Conservation (phyloP, 2,797 vertebrate species). For the Meda fulgida region DNA sequence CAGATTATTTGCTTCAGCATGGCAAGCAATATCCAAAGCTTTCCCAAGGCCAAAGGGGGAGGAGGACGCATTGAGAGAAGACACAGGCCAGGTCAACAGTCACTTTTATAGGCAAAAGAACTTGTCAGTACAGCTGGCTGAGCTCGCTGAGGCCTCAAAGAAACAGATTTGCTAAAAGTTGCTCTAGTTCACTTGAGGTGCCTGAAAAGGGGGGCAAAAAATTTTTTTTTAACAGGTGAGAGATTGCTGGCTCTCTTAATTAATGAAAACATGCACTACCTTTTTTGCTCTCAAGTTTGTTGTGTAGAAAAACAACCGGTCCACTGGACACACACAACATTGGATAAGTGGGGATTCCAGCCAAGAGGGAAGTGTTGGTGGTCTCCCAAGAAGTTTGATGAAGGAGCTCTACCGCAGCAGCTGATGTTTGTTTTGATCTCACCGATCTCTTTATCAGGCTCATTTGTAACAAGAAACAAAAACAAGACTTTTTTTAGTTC, state of each 20-base stretch:
- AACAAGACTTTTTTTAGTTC: slow-evolving; percentile 43
- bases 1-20: slow-evolving; percentile 91
- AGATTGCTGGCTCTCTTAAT: slow-evolving; percentile 87
- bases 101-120: slow-evolving; percentile 57
- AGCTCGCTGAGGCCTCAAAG: slow-evolving; percentile 77
- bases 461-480: slow-evolving; percentile 55
- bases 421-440: slow-evolving; percentile 67
- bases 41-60: slow-evolving; percentile 83
- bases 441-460: slow-evolving; percentile 58
- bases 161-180: slow-evolving; percentile 48
- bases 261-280: slow-evolving; percentile 87
- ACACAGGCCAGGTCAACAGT: slow-evolving; percentile 63
- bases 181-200: slow-evolving; percentile 56
- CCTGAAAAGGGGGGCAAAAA: slow-evolving; percentile 73
- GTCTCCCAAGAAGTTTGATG: slow-evolving; percentile 65
- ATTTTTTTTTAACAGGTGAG: slow-evolving; percentile 71
- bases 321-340: slow-evolving; percentile 69
- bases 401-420: slow-evolving; percentile 59
- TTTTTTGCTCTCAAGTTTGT: slow-evolving; percentile 70
- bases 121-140: slow-evolving; percentile 82
- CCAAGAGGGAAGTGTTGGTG: slow-evolving; percentile 66
- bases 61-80: slow-evolving; percentile 72
- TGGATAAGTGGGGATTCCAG: slow-evolving; percentile 53
- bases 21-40: slow-evolving; percentile 86
- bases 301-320: slow-evolving; percentile 76